Percentiles rank a stretch among this genome's conserved stretches.
phyloP scores from a whole-genome alignment of 2,113 vertebrate genomes.

The Haemorhous mexicanus region DNA sequence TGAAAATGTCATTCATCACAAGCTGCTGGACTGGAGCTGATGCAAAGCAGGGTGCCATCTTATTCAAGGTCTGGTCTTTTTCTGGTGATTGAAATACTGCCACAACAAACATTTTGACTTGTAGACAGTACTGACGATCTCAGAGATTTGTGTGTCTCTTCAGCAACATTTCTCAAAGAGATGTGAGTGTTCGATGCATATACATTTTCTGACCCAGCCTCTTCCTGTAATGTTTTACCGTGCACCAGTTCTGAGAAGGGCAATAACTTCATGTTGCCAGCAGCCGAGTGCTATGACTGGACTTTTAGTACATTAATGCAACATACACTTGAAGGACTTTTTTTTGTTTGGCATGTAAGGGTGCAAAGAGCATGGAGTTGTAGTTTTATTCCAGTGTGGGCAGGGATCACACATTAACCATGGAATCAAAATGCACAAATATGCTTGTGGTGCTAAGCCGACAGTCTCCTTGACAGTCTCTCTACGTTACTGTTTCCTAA shows the following conservation, averaged over 20 bases:
- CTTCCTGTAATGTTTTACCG: background rate
- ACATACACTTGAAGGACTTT: background rate
- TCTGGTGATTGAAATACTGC: background rate
- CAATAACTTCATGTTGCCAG: background rate
- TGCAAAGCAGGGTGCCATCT: background rate
- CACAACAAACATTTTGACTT: background rate
- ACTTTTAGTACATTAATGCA: background rate
- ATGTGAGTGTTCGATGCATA: background rate
- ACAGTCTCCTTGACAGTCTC: background rate
- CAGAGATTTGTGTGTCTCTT: background rate
- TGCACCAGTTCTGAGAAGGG: background rate
- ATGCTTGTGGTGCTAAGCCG: rapidly evolving
- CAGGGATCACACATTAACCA: background rate
- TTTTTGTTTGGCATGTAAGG: rapidly evolving
- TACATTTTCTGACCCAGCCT: background rate
- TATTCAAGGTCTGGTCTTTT: background rate
- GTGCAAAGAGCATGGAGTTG: background rate
- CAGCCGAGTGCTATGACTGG: background rate
- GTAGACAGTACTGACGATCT: background rate
- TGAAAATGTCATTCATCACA: background rate
- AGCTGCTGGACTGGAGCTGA: background rate
- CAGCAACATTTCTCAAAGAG: background rate
- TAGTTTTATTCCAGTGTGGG: background rate
- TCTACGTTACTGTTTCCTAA: background rate
- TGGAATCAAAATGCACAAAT: background rate